Conservation (phyloP, 2,888 invertebrate species). For the Eudasyphora cyanicolor region DNA sequence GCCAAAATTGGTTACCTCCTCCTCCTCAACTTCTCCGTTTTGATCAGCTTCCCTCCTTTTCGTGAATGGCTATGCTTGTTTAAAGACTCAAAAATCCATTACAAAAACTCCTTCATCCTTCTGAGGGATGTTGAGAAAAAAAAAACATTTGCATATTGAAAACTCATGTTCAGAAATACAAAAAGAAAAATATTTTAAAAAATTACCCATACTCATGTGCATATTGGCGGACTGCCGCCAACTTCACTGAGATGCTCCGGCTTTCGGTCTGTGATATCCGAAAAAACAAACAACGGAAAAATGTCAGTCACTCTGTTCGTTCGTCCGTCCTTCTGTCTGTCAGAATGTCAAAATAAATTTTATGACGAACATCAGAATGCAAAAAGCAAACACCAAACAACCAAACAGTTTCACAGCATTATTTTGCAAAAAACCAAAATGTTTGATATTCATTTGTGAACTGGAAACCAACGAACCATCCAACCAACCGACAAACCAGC, state of each 20-base stretch:
- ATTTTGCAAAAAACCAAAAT: conserved; percentile 1
- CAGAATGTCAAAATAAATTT: conserved; percentile 43
- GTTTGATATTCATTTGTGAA: conserved; percentile 17
- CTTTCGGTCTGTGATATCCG: conserved; percentile 48
- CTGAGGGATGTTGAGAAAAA: not conserved
- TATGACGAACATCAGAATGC: conserved; percentile 34
- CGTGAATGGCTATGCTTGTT: not conserved
- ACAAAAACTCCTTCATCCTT: not conserved
- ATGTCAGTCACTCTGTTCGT: not conserved
- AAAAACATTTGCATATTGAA: not conserved
- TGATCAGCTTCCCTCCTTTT: not conserved
- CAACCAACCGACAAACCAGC: not conserved
- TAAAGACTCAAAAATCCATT: not conserved
- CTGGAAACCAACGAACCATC: not conserved
- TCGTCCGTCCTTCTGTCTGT: not conserved
- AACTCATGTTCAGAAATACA: conserved; percentile 1
- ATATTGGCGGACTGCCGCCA: not conserved
- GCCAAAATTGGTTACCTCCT: conserved; percentile 29
- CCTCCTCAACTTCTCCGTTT: not conserved
- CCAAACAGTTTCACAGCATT: not conserved
- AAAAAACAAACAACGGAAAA: no score
- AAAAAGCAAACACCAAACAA: not conserved
- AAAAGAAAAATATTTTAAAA: not conserved
- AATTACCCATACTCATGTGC: not conserved
- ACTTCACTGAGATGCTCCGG: not conserved